Percentiles rank a stretch among this genome's conserved stretches.
phyloP scores from a whole-genome alignment of 2,797 vertebrate genomes.

The Oryzias dopingdopingensis region DNA sequence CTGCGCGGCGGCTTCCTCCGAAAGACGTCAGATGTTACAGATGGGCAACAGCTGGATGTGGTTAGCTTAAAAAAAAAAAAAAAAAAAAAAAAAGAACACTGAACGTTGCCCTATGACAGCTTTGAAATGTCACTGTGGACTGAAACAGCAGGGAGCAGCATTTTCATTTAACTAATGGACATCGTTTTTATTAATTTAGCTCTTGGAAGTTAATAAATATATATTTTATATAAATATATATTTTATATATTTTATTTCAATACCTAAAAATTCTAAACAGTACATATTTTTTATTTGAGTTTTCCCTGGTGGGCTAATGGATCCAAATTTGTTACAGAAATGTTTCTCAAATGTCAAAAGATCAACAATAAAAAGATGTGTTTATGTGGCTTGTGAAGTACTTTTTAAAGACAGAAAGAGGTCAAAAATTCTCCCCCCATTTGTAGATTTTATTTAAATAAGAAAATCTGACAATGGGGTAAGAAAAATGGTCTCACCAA shows the following conservation, averaged over 20 bases:
- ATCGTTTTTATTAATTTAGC: constrained; percentile 14
- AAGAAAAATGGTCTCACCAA: no score
- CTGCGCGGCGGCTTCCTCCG: constrained; percentile 54
- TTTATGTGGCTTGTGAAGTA: no score
- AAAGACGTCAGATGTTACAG: constrained; percentile 37
- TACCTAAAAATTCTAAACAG: constrained; percentile 7
- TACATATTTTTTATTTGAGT: background rate
- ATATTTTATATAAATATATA: constrained; percentile 8
- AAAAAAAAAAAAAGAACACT: background rate
- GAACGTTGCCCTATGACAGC: constrained; percentile 41
- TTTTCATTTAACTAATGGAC: constrained; percentile 25
- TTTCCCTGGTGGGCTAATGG: no score
- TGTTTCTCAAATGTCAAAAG: no score
- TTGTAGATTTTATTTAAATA: no score
- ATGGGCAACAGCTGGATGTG: constrained; percentile 56
- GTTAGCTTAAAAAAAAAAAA: constrained; percentile 16
- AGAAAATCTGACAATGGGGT: no score
- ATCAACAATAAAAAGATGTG: no score
- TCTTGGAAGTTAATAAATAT: constrained; percentile 2
- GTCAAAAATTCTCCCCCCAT: no score
- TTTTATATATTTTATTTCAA: no score
- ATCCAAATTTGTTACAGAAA: no score
- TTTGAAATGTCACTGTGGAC: background rate
- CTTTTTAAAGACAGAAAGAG: no score
- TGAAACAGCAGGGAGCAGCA: constrained; percentile 47